Base-by-base conservation (phyloP, 2,797 vertebrate species). In the Girardinus metallicus region DNA sequence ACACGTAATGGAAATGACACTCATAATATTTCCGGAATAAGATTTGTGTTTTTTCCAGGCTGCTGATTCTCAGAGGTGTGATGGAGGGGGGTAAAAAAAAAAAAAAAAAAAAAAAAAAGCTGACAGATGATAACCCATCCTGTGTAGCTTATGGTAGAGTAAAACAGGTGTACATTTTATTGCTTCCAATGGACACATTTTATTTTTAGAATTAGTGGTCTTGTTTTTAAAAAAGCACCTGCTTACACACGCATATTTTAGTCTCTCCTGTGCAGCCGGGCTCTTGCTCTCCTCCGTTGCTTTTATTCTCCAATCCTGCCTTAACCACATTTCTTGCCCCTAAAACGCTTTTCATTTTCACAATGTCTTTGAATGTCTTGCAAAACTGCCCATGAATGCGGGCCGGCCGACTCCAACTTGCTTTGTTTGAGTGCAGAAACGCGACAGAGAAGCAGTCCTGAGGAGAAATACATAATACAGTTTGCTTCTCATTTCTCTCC, bases 291-390 rank as follows among this genome's bases (percentile, higher is more conserved):
- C 68, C 64, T 72, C 34, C 74, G 73, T 0, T 73, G 51, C 46
- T 66, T 85, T 86, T 68, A 81, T 79, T 57, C 70, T 9, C 47
- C 74, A 16, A 47, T 77, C 74, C 31, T 16, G 3, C 47, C 72
- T 57, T 68, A 5, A 74, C 82, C 77, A 78, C 80, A 73, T 80
- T 79, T 88, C 80, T 75, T 66, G 71, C 76, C 83, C 85, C 78
- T 75, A 55, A 87, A 91, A 91, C 86, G 86, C 71, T 70, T 86
- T 87, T 80, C 86, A 86, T 90, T 90, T 88, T 83, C 79, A 76
- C 68, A 66, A 23, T 2, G 34, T 80, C 86, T 84, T 81, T 76
- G 57, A 76, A 55, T 47, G 49, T 68, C 39, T 82, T 62, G 34
- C 78, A 81, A 55, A 41, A 71, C 53, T 73, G 77, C 71, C 70